phyloP scores from a whole-genome alignment of 2,888 invertebrate species.

The Microplitis deprimator region DNA sequence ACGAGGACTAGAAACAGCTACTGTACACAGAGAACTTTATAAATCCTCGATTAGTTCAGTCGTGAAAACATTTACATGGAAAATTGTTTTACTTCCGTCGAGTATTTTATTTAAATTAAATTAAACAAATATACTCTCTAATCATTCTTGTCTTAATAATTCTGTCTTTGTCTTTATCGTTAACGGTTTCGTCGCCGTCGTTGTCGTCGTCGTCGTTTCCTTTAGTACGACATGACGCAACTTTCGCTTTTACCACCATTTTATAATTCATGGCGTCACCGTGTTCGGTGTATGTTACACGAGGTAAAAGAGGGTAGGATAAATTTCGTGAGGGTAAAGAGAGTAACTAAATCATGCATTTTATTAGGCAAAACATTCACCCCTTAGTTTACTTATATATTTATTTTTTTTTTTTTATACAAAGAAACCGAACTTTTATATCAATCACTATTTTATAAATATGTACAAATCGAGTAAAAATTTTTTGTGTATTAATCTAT shows the following conservation, averaged over 20 bases:
- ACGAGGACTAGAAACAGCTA: neutral
- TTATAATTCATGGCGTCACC: constrained; percentile 71
- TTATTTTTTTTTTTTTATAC: constrained; percentile 2
- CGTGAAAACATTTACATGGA: constrained; percentile 65
- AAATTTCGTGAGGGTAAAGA: constrained; percentile 44
- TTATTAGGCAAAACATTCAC: constrained; percentile 57
- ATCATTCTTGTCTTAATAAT: constrained; percentile 20
- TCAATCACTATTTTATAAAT: no score
- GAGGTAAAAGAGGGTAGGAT: constrained; percentile 60
- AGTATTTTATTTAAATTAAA: constrained; percentile 53
- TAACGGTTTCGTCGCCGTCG: no score
- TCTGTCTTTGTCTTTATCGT: constrained; percentile 25
- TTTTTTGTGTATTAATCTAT: no score
- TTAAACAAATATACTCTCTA: constrained; percentile 13
- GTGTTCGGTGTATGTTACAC: constrained; percentile 57
- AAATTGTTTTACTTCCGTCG: constrained; percentile 52
- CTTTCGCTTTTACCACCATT: constrained; percentile 71
- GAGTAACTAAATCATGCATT: constrained; percentile 68
- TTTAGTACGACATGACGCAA: constrained; percentile 52
- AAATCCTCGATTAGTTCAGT: constrained; percentile 51
- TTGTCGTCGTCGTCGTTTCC: constrained; percentile 26
- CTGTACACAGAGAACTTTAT: neutral
- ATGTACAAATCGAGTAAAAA: no score
- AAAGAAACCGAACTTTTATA: no score
- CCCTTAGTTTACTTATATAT: constrained; percentile 40